Percentiles rank a stretch among this genome's conserved stretches.
Evolutionary conservation across 1,140 invertebrate genomes (phyloP).

Genomic region (Bactericera cockerelli): DNA sequence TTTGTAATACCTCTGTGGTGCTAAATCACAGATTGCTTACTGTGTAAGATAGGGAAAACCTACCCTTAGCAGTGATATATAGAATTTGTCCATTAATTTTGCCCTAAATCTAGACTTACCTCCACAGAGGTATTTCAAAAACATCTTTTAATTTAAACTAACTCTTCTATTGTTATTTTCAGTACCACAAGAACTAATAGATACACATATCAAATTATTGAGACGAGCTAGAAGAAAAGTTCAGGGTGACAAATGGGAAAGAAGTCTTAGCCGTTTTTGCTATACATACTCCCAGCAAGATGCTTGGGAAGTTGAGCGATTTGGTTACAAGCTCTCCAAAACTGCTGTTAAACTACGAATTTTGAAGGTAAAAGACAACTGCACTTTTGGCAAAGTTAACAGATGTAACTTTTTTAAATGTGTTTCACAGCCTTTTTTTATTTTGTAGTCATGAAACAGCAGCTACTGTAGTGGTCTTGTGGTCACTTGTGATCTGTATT

Average conservation of each 20-base stretch:
- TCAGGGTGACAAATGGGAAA: constrained; percentile 78
- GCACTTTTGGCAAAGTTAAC: background rate
- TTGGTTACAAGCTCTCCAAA: constrained; percentile 86
- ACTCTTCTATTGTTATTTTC: too few species aligned
- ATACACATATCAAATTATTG: constrained; percentile 77
- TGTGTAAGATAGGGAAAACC: too few species aligned
- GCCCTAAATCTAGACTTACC: too few species aligned
- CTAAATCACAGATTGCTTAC: too few species aligned
- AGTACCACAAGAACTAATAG: constrained; percentile 63
- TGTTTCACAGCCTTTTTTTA: background rate
- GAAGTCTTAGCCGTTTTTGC: constrained; percentile 75
- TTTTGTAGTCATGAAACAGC: too few species aligned
- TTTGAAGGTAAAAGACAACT: constrained; percentile 46
- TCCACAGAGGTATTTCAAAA: too few species aligned
- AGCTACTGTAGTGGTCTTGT: too few species aligned
- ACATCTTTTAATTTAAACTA: too few species aligned
- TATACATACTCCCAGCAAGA: constrained; percentile 72
- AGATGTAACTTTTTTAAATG: too few species aligned
- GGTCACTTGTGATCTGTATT: background rate
- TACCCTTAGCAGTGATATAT: too few species aligned
- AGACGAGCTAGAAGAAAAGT: constrained; percentile 73
- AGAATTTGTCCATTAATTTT: too few species aligned
- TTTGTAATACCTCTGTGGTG: too few species aligned
- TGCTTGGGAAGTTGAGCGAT: constrained; percentile 90
- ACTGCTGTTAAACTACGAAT: constrained; percentile 72